Percentiles rank a stretch among this genome's conserved stretches.
Evolutionary conservation across 2,797 vertebrate species (phyloP).

Genomic region (Eremophila alpestris): DNA sequence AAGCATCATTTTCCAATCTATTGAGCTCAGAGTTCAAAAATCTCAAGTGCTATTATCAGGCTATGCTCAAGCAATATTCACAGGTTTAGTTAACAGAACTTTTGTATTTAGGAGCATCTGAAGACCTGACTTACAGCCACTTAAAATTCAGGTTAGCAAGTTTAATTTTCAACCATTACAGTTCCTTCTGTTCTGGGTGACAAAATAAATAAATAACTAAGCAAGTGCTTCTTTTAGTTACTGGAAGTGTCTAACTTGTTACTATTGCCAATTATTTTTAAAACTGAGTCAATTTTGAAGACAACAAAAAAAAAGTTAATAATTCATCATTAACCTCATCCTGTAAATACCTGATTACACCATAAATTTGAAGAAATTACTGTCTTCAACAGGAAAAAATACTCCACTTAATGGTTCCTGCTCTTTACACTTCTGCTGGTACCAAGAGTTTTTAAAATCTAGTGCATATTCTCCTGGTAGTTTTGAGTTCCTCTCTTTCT

Average conservation of each 20-base stretch:
- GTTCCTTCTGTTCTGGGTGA: background rate
- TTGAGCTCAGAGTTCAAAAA: background rate
- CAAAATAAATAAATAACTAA: background rate
- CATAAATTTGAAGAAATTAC: background rate
- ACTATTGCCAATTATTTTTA: background rate
- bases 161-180: background rate
- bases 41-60: conserved; percentile 39
- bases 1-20: conserved; percentile 28
- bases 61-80: conserved; percentile 9
- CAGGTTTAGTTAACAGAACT: conserved; percentile 31
- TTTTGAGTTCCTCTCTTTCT: background rate
- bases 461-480: background rate
- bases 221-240: background rate
- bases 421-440: background rate
- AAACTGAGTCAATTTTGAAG: background rate
- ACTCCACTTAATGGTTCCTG: background rate
- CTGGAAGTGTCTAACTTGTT: background rate
- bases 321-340: background rate
- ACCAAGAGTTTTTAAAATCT: background rate
- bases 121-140: conserved; percentile 3
- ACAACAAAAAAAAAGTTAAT: background rate
- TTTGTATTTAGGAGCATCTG: background rate
- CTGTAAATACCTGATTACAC: background rate
- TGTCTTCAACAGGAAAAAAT: background rate
- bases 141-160: conserved; percentile 28